phyloP scores from a whole-genome alignment of 2,113 vertebrate genomes.

The Morone saxatilis region DNA sequence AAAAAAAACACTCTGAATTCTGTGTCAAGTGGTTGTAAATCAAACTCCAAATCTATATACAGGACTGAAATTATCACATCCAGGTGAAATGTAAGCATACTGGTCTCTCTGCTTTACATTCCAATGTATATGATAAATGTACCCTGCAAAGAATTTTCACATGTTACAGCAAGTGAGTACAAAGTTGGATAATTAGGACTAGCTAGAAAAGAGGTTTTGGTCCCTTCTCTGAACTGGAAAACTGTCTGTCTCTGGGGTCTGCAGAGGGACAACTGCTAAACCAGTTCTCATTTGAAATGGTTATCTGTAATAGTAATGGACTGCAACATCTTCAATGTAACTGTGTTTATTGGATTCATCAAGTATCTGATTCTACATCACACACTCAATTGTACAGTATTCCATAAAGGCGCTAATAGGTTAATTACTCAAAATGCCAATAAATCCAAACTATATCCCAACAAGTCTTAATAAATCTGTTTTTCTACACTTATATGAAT shows the following conservation, averaged over 20 bases:
- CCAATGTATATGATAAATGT: neutral
- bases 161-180: neutral
- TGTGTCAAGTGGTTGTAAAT: neutral
- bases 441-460: neutral
- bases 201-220: neutral
- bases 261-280: neutral
- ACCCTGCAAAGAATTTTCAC: no score
- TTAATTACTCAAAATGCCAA: neutral
- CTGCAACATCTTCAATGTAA: neutral
- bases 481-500: neutral
- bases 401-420: neutral
- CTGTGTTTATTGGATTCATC: neutral
- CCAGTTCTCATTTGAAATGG: no score
- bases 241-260: neutral
- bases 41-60: neutral
- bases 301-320: neutral
- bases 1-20: neutral
- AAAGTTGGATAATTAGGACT: neutral
- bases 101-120: conserved; percentile 1
- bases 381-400: neutral
- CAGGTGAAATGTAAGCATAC: no score
- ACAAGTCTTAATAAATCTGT: neutral
- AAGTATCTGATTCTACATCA: neutral
- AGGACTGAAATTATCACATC: no score
- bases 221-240: neutral